Evolutionary conservation across 2,888 invertebrate species (phyloP).

Genomic region (Nineta flava): DNA sequence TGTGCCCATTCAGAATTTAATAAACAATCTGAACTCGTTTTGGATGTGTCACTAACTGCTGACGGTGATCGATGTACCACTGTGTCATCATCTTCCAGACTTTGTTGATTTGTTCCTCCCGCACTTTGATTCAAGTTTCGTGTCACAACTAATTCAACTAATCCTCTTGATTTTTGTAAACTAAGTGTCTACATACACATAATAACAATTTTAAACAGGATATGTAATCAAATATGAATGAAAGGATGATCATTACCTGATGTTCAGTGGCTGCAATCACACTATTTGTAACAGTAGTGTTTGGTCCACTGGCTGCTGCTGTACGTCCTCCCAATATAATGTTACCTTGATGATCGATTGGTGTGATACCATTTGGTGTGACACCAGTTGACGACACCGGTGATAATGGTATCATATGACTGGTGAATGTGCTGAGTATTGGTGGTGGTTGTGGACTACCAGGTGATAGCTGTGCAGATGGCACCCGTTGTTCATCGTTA

Average conservation of each 20-base stretch:
- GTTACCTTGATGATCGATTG: neutral
- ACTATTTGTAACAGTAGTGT: no score
- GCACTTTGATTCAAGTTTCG: conserved; percentile 35
- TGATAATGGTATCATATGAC: neutral
- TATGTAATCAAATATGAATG: neutral
- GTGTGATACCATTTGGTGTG: neutral
- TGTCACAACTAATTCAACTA: conserved; percentile 47
- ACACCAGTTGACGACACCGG: neutral
- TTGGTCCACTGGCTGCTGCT: neutral
- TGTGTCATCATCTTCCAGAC: conserved; percentile 27
- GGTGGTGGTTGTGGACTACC: conserved; percentile 47
- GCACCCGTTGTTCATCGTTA: conserved; percentile 67
- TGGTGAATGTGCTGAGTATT: conserved; percentile 1
- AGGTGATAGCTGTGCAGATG: conserved; percentile 57
- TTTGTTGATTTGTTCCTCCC: conserved; percentile 15
- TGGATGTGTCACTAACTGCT: conserved; percentile 48
- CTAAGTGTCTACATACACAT: conserved; percentile 40
- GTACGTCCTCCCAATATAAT: conserved; percentile 33
- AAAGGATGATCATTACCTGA: conserved; percentile 34
- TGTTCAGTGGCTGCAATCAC: no score
- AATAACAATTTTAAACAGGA: neutral
- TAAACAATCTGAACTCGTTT: conserved; percentile 51
- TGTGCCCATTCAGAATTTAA: conserved; percentile 87
- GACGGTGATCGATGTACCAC: conserved; percentile 40
- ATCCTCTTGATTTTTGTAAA: conserved; percentile 56